Base-by-base conservation (phyloP, 2,797 vertebrate genomes). In the Thripadectes ignobilis region DNA sequence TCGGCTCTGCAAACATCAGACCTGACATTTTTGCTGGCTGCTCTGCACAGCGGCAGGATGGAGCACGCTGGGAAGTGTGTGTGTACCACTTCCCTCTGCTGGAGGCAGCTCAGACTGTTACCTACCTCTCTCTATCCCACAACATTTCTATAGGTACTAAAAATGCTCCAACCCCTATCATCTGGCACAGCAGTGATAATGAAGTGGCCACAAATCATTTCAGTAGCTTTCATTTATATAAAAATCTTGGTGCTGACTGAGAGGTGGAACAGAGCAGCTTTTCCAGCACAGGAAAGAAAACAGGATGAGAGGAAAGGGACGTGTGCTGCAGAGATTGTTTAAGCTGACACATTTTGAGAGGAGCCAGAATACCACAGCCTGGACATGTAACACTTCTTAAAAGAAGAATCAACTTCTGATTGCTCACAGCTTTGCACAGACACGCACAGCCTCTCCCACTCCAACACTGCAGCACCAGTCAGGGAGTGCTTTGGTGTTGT, bases 21-120 rank as follows among this genome's bases (percentile, higher is more conserved):
- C 52, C 74, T 84, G 67, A 74, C 58, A 38, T 80, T 86, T 71
- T 82, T 67, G 52, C 66, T 2, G 29, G 39, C 49, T 89, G 73
- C 84, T 86, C 34, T 84, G 69, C 94, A 84, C 49, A 80, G 88
- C 57, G 1, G 81, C 79, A 67, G 85, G 79, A 88, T 0, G 13
- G 72, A 94, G 76, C 85, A 67, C 21, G 4, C 72, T 67, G 82
- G 78, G 88, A 93, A 87, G 78, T 1, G 2, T 2, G 68, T 82
- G 94, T 59, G 84, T 81, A 75, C 87, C 92, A 73, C 93, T 93
- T 95, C 96, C 96, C 96, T 95, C 95, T 97, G 91, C 96, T 93
- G 96, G 96, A 96, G 91, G 76, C 93, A 96, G 91, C 94, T 82
- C 80, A 89, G 71, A 95, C 82, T 93, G 92, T 95, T 94, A 93